phyloP scores from a whole-genome alignment of 2,113 vertebrate species.

The Cyphomyrus discorhynchus region DNA sequence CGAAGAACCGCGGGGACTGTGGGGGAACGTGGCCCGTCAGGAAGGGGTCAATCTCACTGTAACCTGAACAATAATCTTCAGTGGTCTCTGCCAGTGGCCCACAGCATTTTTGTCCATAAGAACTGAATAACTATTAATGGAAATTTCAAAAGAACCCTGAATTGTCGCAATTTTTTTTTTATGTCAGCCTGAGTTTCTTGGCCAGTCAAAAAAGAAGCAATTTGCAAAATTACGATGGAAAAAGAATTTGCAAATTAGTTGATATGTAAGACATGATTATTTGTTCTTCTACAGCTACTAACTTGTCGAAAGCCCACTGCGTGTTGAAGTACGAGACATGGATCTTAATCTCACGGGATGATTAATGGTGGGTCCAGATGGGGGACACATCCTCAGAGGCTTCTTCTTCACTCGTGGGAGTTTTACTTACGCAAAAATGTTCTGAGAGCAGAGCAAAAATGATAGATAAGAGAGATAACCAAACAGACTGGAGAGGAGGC shows the following conservation, averaged over 20 bases:
- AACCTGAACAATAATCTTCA: neutral
- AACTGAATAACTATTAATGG: neutral
- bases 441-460: neutral
- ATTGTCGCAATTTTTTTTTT: neutral
- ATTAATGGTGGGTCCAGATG: neutral
- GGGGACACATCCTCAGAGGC: neutral
- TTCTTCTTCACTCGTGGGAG: neutral
- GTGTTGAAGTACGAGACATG: neutral
- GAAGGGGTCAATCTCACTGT: neutral
- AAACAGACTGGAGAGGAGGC: neutral
- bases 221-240: neutral
- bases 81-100: neutral
- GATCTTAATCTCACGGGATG: neutral
- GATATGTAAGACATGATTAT: neutral
- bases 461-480: neutral
- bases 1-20: constrained; percentile 36
- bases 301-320: neutral
- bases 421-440: neutral
- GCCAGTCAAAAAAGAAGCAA: neutral
- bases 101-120: too few species aligned
- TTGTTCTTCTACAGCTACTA: neutral
- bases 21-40: neutral
- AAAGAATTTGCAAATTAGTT: neutral
- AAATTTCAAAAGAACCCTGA: neutral
- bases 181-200: neutral